Base-by-base conservation (phyloP, 92 coral and sea anemone genomes). In the Epizoanthus scotinus region DNA sequence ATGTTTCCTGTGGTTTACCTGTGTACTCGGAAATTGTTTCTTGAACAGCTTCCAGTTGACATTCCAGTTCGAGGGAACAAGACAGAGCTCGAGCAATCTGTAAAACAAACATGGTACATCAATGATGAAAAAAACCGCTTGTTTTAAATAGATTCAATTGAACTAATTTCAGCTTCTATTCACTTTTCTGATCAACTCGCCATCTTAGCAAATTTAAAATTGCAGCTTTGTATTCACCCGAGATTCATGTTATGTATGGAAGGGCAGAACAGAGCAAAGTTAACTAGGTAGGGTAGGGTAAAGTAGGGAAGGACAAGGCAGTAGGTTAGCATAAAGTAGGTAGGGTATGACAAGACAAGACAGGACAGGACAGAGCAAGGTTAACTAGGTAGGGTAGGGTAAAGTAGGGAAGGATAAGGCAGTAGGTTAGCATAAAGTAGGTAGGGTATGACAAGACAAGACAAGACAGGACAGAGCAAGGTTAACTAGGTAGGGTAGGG, bases 1-100 rank as follows among this genome's bases (percentile, higher is more conserved):
- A 21, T 14, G 17, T 6, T 21, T 61, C 36, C 36, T 14, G 19
- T 24, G 22, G 21, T 24, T 1, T 73, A 71, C 89, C 89, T 83
- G 94, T 88, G 83, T 83, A 83, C 4, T 82, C 86, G 15, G 70
- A 81, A 22, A 91, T 63, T 54, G 72, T 78, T 36, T 88, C 79
- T 24, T 88, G 78, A 69, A 78, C 28, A 59, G 84, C 83, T 10
- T 85, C 83, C n/a, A 91, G 81, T 21, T 84, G 86, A 6, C 71
- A 83, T 26, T 91, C 90, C 54, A 88, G 53, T 63, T 87, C 90
- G 34, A 87, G 57, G 40, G 61, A 20, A 2, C 53, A 54, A 25
- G 84, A 77, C 14, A 78, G 54, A 55, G 87, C 80, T 55, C 64
- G 65, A 6, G 69, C 67, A 85, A 91, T 74, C 91, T 91, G 86